Conservation (phyloP, 2,113 vertebrate genomes). For the Leucopsar rothschildi region DNA sequence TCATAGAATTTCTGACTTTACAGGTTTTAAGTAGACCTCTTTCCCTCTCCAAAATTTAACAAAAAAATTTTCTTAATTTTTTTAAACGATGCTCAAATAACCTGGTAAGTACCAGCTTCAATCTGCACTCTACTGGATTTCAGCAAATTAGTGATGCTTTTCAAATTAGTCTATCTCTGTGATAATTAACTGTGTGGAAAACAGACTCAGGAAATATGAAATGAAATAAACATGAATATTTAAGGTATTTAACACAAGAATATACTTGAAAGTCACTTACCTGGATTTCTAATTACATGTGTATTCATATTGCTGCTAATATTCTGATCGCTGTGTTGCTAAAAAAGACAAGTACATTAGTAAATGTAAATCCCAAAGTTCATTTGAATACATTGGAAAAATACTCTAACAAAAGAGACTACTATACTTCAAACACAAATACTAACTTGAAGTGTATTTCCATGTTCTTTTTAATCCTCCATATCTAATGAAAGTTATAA, state of each 20-base stretch:
- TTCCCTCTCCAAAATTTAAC: not conserved
- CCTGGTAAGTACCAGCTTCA: not conserved
- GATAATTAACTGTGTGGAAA: not conserved
- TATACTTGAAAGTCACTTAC: conserved; percentile 66
- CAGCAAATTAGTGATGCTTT: not conserved
- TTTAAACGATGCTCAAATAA: not conserved
- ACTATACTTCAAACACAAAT: not conserved
- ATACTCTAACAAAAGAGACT: not conserved
- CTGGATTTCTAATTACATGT: conserved; percentile 85
- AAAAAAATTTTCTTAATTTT: not conserved
- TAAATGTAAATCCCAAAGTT: not conserved
- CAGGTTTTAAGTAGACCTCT: not conserved
- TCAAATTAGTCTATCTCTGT: not conserved
- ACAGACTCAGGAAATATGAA: not conserved
- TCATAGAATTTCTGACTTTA: not conserved
- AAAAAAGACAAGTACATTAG: conserved; percentile 48
- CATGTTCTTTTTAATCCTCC: not conserved
- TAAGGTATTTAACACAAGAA: not conserved
- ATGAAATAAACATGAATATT: not conserved
- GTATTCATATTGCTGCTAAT: conserved; percentile 76
- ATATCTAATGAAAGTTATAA: not conserved
- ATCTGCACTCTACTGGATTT: not conserved
- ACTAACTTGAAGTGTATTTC: not conserved
- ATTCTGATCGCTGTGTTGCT: conserved; percentile 89
- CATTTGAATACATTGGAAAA: not conserved